Percentiles rank a stretch among this genome's conserved stretches.
phyloP scores from a whole-genome alignment of 2,113 vertebrate species.

The Cyanoderma ruficeps region DNA sequence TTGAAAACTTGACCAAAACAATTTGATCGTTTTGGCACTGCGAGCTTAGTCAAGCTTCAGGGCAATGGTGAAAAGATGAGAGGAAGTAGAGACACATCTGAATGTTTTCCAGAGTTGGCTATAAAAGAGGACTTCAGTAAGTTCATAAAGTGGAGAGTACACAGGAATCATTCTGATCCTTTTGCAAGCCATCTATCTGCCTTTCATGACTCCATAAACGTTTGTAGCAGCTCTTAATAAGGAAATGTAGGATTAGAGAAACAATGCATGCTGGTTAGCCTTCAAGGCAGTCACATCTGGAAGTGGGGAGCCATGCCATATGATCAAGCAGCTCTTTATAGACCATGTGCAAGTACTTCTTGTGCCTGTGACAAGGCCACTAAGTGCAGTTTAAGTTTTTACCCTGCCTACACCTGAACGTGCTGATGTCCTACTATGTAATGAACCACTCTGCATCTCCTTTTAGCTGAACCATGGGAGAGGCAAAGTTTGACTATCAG shows the following conservation, averaged over 20 bases:
- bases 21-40: neutral
- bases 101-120: neutral
- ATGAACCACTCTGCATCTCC: neutral
- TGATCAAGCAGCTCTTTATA: neutral
- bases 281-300: conserved; percentile 38
- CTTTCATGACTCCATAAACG: conserved; percentile 54
- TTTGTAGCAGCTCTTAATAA: conserved; percentile 38
- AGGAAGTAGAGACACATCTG: neutral
- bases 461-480: neutral
- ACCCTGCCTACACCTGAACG: neutral
- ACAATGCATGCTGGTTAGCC: neutral
- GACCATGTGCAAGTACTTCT: neutral
- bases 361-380: neutral
- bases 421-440: accelerated
- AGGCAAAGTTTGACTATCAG: neutral
- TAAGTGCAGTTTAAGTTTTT: neutral
- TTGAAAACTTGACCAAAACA: conserved; percentile 25
- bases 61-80: neutral
- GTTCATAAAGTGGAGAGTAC: neutral
- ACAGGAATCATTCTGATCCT: neutral
- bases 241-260: conserved; percentile 50
- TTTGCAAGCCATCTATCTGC: conserved; percentile 27
- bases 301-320: neutral
- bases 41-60: neutral
- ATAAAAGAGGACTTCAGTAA: neutral